A percentile compares a stretch with the other conserved stretches of the same genome.
These are phyloP conservation scores for Ellobius talpinus DNA, from an alignment of 2,113 vertebrate species.

Conservation along the genomic window DNA sequence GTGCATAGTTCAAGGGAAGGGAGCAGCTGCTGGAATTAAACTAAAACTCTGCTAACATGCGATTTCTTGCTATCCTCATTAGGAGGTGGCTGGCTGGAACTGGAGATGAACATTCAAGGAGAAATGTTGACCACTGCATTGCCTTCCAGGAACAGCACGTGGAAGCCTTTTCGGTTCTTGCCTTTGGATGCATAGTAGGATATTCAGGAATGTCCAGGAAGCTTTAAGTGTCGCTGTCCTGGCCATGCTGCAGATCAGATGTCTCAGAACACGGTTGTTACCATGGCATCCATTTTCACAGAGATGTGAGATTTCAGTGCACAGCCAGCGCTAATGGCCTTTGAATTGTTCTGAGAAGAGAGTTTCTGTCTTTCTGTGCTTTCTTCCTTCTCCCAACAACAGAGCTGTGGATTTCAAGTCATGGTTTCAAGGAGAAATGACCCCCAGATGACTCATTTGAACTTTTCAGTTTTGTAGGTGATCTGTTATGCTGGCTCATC, in stretches of 20 bases:
- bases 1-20: background rate
- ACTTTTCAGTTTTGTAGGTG: conserved; percentile 1
- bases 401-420: background rate
- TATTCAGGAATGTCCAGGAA: background rate
- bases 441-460: background rate
- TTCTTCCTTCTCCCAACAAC: background rate
- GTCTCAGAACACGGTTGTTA: background rate
- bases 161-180: background rate
- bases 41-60: background rate
- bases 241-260: background rate
- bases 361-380: conserved; percentile 17
- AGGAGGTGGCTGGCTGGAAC: background rate
- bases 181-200: background rate
- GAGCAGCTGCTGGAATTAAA: conserved; percentile 2
- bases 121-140: conserved; percentile 8
- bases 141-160: background rate
- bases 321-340: background rate
- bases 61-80: background rate
- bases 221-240: background rate
- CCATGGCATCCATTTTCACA: background rate
- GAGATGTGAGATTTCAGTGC: background rate
- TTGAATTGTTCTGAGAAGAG: background rate
- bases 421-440: background rate
- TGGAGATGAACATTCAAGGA: background rate
- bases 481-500: background rate